Evolutionary conservation across 2,113 vertebrate genomes (phyloP).

Genomic region (Nerophis lumbriciformis): DNA sequence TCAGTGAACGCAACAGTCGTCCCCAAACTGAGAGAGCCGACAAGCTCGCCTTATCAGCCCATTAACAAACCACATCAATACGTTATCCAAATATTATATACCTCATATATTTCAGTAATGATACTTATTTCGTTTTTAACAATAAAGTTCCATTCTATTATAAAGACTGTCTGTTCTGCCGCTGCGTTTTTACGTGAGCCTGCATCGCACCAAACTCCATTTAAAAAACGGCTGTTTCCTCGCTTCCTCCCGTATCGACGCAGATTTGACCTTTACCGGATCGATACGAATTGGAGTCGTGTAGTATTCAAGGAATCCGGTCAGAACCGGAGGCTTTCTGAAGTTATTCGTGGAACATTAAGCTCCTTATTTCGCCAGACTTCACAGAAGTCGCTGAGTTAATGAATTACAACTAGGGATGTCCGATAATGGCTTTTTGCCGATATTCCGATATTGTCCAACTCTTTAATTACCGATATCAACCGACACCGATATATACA

Average conservation of each 20-base stretch:
- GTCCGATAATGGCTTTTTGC: no score
- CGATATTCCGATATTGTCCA: no score
- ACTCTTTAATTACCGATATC: no score
- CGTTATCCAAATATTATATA: neutral
- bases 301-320: slow-evolving; percentile 14
- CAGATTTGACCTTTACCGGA: slow-evolving; percentile 9
- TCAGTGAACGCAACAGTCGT: neutral
- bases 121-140: no score
- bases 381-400: neutral
- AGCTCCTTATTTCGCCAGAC: neutral
- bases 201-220: neutral
- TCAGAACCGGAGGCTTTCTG: neutral
- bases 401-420: neutral
- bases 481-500: no score
- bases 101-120: no score
- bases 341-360: neutral
- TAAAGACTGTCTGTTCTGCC: no score
- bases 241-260: neutral
- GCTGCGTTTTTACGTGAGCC: neutral
- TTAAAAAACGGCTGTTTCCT: neutral
- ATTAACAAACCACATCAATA: slow-evolving; percentile 30
- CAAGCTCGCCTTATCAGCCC: neutral
- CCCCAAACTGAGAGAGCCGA: neutral
- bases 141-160: no score
- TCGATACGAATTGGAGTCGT: neutral